Percentiles rank a stretch among this genome's conserved stretches.
Conservation (phyloP, 2,888 invertebrate species). For the Andrena dorsata region DNA sequence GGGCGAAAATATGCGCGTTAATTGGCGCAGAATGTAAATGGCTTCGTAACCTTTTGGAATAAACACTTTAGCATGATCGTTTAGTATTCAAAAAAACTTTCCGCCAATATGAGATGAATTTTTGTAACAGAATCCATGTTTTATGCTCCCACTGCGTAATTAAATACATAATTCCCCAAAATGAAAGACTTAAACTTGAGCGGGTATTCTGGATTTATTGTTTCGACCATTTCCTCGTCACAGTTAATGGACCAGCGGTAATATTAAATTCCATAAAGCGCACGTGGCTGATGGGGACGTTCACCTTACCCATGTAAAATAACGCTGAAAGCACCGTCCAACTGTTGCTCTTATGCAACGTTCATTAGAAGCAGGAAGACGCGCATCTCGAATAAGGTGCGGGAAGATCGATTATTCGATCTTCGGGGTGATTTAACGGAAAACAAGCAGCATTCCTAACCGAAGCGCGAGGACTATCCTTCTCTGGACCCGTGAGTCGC, state of each 20-base stretch:
- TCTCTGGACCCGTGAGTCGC: constrained; percentile 62
- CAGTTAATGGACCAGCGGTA: background rate
- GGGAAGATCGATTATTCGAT: constrained; percentile 58
- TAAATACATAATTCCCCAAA: no score
- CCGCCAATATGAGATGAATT: no score
- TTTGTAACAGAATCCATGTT: no score
- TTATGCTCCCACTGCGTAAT: no score
- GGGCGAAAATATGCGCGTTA: no score
- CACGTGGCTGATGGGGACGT: background rate
- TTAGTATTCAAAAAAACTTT: no score
- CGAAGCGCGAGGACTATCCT: constrained; percentile 59
- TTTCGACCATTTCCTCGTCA: no score
- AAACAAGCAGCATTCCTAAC: constrained; percentile 39
- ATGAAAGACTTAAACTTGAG: no score
- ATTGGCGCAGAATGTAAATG: no score
- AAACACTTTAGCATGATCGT: no score
- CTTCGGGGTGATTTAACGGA: constrained; percentile 51
- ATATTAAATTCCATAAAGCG: constrained; percentile 2
- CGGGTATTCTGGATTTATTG: no score
- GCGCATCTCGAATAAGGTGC: constrained; percentile 6
- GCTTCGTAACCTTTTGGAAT: no score
- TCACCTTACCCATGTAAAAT: background rate
- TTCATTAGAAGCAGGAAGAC: constrained; percentile 32
- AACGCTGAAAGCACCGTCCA: background rate
- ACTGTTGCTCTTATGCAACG: constrained; percentile 19